phyloP scores from a whole-genome alignment of 2,113 vertebrate species.

The Antennarius striatus region DNA sequence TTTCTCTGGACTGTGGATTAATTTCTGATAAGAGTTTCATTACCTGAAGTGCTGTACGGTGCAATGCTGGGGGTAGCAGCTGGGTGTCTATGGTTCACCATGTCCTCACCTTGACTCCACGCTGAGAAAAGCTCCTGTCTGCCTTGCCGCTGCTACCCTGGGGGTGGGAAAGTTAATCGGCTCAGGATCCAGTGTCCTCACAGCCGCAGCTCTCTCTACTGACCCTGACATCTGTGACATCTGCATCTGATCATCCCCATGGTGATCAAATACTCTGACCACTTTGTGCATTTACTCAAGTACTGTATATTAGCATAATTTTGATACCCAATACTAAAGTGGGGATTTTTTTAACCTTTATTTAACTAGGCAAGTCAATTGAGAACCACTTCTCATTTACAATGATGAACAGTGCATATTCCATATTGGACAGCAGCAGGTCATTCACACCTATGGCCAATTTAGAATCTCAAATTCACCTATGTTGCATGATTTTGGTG shows the following conservation, averaged over 20 bases:
- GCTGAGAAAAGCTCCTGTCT: constrained; percentile 61
- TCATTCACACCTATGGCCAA: too few relatives aligned
- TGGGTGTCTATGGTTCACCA: constrained; percentile 43
- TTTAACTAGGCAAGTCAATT: too few relatives aligned
- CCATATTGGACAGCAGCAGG: too few relatives aligned
- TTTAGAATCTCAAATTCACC: too few relatives aligned
- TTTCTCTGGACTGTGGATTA: constrained; percentile 3
- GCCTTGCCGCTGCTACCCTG: constrained; percentile 49
- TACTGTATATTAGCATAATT: not conserved
- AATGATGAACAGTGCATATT: too few relatives aligned
- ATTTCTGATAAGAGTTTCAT: constrained; percentile 47
- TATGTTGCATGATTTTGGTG: too few relatives aligned
- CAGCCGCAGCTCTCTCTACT: constrained; percentile 24
- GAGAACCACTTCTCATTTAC: too few relatives aligned
- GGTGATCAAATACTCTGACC: constrained; percentile 20
- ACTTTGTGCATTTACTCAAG: not conserved
- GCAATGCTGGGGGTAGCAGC: constrained; percentile 43
- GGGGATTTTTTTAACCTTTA: too few relatives aligned
- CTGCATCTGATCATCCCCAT: constrained; percentile 17
- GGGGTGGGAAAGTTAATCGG: constrained; percentile 68
- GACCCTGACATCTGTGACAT: constrained; percentile 57
- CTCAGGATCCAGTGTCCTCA: constrained; percentile 63
- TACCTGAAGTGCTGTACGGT: constrained; percentile 56
- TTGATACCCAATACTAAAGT: too few relatives aligned
- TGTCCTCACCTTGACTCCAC: constrained; percentile 59